These are phyloP conservation scores for Catocala fraxini DNA, from an alignment of 2,888 invertebrate genomes.

Conservation along the genomic window DNA sequence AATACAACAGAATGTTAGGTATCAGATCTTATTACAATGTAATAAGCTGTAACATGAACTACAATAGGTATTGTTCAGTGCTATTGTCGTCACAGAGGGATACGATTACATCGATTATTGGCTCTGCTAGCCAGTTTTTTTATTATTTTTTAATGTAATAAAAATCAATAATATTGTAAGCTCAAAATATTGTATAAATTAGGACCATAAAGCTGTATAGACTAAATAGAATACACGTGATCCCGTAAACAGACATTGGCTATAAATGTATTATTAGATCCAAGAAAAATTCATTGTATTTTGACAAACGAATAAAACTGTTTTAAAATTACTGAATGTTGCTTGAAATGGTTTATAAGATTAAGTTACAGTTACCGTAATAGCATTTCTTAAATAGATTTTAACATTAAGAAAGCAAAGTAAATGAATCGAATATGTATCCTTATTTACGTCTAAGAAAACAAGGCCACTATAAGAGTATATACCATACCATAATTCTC, in stretches of 20 bases:
- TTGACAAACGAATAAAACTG: constrained; percentile 5
- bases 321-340: constrained; percentile 1
- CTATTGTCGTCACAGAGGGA: too few relatives aligned
- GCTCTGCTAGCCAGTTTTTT: too few relatives aligned
- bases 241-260: constrained; percentile 13
- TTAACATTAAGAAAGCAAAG: neutral
- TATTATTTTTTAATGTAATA: constrained; percentile 31
- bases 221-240: constrained; percentile 35
- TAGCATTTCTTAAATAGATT: constrained; percentile 5
- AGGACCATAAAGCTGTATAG: constrained; percentile 51
- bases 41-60: too few relatives aligned
- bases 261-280: constrained; percentile 17
- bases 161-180: constrained; percentile 42
- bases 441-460: constrained; percentile 7
- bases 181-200: constrained; percentile 53
- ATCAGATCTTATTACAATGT: too few relatives aligned
- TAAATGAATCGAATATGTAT: constrained; percentile 6
- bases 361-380: neutral
- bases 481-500: constrained; percentile 7
- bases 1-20: too few relatives aligned
- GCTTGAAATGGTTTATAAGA: too few relatives aligned
- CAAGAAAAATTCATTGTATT: constrained; percentile 7
- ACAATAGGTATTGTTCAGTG: too few relatives aligned
- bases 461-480: neutral
- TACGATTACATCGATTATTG: too few relatives aligned